Percentiles rank a stretch among this genome's conserved stretches.
These are phyloP conservation scores for Herpetotheres cachinnans DNA, from an alignment of 2,113 vertebrate genomes.

Conservation along the genomic window DNA sequence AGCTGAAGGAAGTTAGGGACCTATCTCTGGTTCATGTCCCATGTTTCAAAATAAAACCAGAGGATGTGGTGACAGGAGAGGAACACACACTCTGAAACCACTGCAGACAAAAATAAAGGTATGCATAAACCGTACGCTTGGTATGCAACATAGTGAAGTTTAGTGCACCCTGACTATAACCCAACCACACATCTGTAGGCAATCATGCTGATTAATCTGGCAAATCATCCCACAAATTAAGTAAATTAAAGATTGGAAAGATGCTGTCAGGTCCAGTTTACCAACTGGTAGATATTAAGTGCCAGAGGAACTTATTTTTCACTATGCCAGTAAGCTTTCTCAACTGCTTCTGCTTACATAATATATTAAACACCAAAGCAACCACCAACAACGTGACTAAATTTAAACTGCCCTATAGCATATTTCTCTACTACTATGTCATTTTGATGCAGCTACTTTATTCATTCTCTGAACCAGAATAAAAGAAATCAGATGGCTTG, in stretches of 20 bases:
- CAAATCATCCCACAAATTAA: background rate
- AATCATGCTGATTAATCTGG: background rate
- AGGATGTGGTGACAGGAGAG: background rate
- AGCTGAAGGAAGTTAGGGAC: background rate
- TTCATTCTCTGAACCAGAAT: background rate
- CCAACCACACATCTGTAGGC: background rate
- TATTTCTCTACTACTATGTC: background rate
- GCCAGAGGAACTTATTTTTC: background rate
- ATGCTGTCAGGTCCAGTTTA: background rate
- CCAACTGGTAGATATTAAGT: background rate
- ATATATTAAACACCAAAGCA: background rate
- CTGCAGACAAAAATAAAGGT: background rate
- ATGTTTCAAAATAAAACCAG: background rate
- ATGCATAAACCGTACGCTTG: background rate
- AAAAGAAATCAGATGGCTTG: background rate
- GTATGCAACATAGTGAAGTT: rapidly evolving
- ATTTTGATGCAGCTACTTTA: background rate
- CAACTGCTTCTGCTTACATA: background rate
- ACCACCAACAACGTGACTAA: background rate
- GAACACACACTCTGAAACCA: background rate
- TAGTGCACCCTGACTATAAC: background rate
- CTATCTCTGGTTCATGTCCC: background rate
- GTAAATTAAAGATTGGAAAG: background rate
- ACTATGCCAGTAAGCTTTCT: background rate
- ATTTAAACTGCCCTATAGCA: background rate